A percentile compares a stretch with the other conserved stretches of the same genome.
Evolutionary conservation across 2,113 vertebrate genomes (phyloP).

Genomic region (Petaurus breviceps): DNA sequence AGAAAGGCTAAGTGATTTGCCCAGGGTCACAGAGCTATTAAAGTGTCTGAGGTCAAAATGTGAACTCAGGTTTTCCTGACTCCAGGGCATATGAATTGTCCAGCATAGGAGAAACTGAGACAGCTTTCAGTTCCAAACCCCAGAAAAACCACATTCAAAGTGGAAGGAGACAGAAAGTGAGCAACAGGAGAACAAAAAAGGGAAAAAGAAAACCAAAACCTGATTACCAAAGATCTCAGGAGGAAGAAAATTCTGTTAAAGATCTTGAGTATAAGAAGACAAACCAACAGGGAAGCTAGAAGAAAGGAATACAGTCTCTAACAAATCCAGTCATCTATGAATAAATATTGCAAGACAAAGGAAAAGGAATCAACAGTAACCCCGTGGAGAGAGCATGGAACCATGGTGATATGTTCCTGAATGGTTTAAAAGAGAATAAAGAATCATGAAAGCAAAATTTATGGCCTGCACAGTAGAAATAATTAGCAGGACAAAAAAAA

Average conservation of each 20-base stretch:
- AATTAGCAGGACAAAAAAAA: too few relatives aligned
- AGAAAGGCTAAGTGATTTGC: neutral
- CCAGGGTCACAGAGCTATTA: neutral
- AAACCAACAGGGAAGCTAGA: neutral
- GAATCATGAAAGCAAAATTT: too few relatives aligned
- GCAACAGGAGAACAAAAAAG: neutral
- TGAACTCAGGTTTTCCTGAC: neutral
- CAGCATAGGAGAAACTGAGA: too few relatives aligned
- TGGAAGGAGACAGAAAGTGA: neutral
- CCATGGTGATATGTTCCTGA: neutral
- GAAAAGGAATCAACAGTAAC: neutral
- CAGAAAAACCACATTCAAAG: too few relatives aligned
- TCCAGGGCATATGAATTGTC: neutral
- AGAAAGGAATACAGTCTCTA: neutral
- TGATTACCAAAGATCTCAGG: neutral
- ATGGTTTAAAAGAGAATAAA: neutral
- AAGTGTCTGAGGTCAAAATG: neutral
- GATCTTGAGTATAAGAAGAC: neutral
- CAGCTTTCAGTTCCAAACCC: neutral
- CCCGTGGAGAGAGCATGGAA: neutral
- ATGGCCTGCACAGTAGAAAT: too few relatives aligned
- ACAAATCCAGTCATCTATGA: neutral
- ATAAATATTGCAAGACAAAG: neutral
- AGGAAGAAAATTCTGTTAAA: neutral
- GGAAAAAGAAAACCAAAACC: neutral